Percentiles rank a stretch among this genome's conserved stretches.
phyloP scores from a whole-genome alignment of 2,888 invertebrate species.

The Nemotelus pantherinus region DNA sequence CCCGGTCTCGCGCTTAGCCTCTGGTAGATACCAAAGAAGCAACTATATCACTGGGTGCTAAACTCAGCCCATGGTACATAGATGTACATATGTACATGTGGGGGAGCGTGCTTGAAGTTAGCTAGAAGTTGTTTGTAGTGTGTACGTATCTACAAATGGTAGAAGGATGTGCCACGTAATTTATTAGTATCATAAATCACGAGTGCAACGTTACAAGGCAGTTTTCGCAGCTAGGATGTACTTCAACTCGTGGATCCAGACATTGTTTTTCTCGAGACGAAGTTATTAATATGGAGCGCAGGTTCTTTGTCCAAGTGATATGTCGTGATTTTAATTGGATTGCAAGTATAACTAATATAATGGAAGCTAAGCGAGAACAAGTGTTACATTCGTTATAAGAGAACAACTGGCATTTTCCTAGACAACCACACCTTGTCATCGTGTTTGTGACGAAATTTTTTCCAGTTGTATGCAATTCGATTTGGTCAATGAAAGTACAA shows the following conservation, averaged over 20 bases:
- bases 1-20: background rate
- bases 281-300: constrained; percentile 26
- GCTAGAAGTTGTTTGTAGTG: no score
- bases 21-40: background rate
- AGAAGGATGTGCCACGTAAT: constrained; percentile 37
- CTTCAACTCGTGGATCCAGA: background rate
- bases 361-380: background rate
- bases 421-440: no score
- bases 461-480: no score
- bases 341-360: constrained; percentile 14
- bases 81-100: no score
- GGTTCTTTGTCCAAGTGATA: constrained; percentile 28
- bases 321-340: constrained; percentile 33
- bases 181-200: constrained; percentile 41
- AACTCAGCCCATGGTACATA: no score
- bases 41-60: no score
- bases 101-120: no score
- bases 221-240: constrained; percentile 14
- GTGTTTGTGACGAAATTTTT: no score
- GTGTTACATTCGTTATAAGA: no score
- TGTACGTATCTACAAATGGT: background rate
- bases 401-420: no score
- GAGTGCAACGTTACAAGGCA: constrained; percentile 37
- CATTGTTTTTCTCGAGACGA: constrained; percentile 24
- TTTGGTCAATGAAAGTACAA: no score